These are phyloP conservation scores for Clanis bilineata DNA, from an alignment of 2,888 invertebrate species.

Conservation along the genomic window DNA sequence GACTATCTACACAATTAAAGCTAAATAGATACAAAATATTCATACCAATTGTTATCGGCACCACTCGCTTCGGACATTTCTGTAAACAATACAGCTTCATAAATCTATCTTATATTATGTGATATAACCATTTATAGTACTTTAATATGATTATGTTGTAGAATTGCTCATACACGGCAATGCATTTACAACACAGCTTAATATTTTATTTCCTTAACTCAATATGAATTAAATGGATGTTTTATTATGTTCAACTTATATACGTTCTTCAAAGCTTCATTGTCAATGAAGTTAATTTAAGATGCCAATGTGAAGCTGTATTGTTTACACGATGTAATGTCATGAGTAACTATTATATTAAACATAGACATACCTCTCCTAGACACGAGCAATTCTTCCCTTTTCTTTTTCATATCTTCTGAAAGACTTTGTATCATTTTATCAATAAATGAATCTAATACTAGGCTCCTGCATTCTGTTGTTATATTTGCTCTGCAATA, in stretches of 20 bases:
- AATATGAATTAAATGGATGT: slow-evolving; percentile 10
- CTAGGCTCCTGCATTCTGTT: slow-evolving; percentile 83
- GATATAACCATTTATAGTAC: neutral
- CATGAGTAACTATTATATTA: neutral
- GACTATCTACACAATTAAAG: neutral
- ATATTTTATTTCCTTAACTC: slow-evolving; percentile 19
- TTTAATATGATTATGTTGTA: neutral
- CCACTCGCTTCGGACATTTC: slow-evolving; percentile 50
- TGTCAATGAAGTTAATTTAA: neutral
- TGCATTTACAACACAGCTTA: neutral
- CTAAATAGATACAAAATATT: slow-evolving; percentile 25
- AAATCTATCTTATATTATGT: slow-evolving; percentile 35
- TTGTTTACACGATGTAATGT: slow-evolving; percentile 45
- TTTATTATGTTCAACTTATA: neutral
- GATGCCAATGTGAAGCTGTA: slow-evolving; percentile 57
- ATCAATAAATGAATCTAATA: slow-evolving; percentile 88
- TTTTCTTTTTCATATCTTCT: slow-evolving; percentile 80
- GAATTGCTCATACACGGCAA: neutral
- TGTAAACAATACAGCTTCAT: slow-evolving; percentile 78
- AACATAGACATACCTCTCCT: slow-evolving; percentile 62
- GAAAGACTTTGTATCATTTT: slow-evolving; percentile 85
- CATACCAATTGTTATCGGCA: slow-evolving; percentile 57
- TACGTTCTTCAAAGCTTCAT: neutral
- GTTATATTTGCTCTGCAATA: slow-evolving; percentile 56
- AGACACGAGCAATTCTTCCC: slow-evolving; percentile 76